Evolutionary conservation across 2,113 vertebrate species (phyloP), one percentile per base, ranked within the genome.

Genomic region (Pitta sordida): DNA sequence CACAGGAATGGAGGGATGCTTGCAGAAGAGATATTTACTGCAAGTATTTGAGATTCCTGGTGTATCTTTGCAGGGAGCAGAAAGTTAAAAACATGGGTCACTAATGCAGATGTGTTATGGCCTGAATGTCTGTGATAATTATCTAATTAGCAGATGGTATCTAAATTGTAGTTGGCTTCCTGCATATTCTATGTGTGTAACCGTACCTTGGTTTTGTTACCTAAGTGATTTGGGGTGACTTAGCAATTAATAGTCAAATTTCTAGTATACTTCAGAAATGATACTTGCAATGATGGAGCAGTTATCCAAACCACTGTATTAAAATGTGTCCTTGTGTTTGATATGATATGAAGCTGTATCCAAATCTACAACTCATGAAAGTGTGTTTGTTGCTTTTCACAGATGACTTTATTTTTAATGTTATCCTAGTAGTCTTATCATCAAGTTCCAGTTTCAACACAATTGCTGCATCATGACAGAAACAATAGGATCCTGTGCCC

Each of bases 311-410:
- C 7, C 17, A 11, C 22, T 59, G 13, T 41, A 20, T 65, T 78
- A 10, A 44, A 27, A 44, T 92, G 8, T 69, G 7, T 58, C 37
- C 17, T 14, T 64, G 8, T 71, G 19, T 81, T 88, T 83, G 39
- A 6, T 76, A 27, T 3, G 1, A 0, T 76, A 52, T 13, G 14
- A 83, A 68, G 24, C 22, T 0, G 0, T 48, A 44, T 48, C 29
- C 27, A 58, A 56, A 56, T 68, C 17, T 71, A 30, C 34, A 59
- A 2, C 14, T 13, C 7, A 3, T 39, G 27, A 4, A 69, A 74
- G 6, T 21, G 14, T 88, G 19, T 20, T 37, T 7, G 6, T 36
- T 68, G 23, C 39, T 75, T 71, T 36, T 90, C 13, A 27, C 18
- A 81, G 69, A 27, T 77, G 4, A 43, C 39, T 83, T 76, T 5